Evolutionary conservation across 2,888 invertebrate species (phyloP).

Genomic region (Adelognathus sp.): DNA sequence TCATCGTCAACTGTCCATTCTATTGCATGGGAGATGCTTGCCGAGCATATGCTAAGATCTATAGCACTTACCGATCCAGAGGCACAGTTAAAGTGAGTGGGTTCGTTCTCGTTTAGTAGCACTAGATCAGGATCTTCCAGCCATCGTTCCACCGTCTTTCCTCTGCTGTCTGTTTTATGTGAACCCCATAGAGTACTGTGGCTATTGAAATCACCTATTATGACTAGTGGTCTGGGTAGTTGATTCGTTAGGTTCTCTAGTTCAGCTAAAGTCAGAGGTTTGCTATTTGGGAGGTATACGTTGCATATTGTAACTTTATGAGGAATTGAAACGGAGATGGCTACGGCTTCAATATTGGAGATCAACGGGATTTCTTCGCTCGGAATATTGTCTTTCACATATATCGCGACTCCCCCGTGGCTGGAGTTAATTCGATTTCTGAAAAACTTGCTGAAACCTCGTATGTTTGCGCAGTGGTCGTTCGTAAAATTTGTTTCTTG

Average conservation of each 20-base stretch:
- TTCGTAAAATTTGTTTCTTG: not conserved
- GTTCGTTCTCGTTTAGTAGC: constrained; percentile 30
- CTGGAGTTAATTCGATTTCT: constrained; percentile 38
- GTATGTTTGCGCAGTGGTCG: not conserved
- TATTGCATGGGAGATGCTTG: not conserved
- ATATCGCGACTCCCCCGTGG: constrained; percentile 31
- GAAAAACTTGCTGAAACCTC: constrained; percentile 7
- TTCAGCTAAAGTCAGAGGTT: constrained; percentile 58
- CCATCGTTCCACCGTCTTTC: not conserved
- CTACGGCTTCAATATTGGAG: constrained; percentile 52
- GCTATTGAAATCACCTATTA: constrained; percentile 47
- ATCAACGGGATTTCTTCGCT: constrained; percentile 25
- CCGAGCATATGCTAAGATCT: constrained; percentile 30
- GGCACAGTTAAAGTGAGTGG: constrained; percentile 50
- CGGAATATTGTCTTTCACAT: not conserved
- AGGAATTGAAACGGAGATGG: constrained; percentile 20
- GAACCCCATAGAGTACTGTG: constrained; percentile 59
- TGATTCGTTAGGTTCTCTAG: constrained; percentile 52
- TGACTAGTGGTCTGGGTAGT: constrained; percentile 62
- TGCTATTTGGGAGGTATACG: constrained; percentile 25
- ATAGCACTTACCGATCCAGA: constrained; percentile 37
- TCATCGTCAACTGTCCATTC: not conserved
- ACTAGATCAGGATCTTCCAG: constrained; percentile 47
- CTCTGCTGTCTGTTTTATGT: constrained; percentile 17
- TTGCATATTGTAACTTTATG: constrained; percentile 49